Conservation (phyloP, 2,888 invertebrate species). For the Macropis europaea region DNA sequence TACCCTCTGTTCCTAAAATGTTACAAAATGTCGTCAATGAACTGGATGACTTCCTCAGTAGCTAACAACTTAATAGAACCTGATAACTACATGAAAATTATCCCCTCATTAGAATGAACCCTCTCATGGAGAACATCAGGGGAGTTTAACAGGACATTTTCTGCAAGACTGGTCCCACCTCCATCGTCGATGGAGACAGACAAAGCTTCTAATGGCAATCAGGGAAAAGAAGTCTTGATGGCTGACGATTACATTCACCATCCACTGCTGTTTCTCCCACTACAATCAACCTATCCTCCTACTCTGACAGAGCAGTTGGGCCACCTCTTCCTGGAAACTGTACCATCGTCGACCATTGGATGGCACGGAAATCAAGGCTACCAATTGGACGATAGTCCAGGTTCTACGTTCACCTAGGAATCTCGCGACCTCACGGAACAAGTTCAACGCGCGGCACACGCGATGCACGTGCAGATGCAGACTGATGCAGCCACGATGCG, state of each 20-base stretch:
- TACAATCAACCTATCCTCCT: conserved; percentile 45
- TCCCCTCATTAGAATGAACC: no score
- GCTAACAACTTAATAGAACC: no score
- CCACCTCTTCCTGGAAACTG: conserved; percentile 58
- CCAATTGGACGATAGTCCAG: conserved; percentile 56
- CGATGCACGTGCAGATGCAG: conserved; percentile 46
- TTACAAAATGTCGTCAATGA: no score
- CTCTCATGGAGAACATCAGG: no score
- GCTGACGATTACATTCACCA: conserved; percentile 59
- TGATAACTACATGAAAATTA: no score
- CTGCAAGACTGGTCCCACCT: not conserved
- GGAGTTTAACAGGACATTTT: no score
- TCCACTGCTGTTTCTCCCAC: conserved; percentile 56
- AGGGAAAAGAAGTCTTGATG: conserved; percentile 49
- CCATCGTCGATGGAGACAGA: not conserved
- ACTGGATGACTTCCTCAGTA: no score
- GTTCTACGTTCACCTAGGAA: conserved; percentile 50
- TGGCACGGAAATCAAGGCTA: conserved; percentile 51
- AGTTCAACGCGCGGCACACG: conserved; percentile 45
- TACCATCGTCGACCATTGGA: conserved; percentile 56
- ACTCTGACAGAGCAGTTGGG: conserved; percentile 41
- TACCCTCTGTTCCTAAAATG: no score
- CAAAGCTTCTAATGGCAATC: not conserved
- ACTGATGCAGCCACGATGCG: conserved; percentile 35
- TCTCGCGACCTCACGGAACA: conserved; percentile 39